Base-by-base conservation (phyloP, 2,113 vertebrate species). In the Psephotus haematonotus region DNA sequence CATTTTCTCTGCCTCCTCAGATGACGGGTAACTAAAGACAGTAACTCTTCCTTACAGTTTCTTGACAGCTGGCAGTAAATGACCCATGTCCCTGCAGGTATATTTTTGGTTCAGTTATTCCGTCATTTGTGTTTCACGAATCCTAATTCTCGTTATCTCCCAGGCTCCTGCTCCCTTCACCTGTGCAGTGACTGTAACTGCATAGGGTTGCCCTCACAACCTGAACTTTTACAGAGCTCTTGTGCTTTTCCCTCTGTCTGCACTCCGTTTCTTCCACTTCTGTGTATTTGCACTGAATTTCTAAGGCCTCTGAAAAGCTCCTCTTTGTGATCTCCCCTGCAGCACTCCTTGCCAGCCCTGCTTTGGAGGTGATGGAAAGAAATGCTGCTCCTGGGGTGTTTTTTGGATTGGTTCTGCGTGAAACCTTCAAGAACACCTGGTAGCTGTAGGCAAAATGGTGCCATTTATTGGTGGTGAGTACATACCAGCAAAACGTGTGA, bases 61-160 rank as follows among this genome's bases (percentile, higher is more conserved):
- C 80, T 93, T 52, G 82, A 76, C 88, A 93, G 85, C 88, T 88
- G 90, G 63, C 62, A 74, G 80, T 37, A 47, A 72, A 53, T 91
- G 81, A 85, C 77, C 94, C 31, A 14, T 62, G 80, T 91, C 29
- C 20, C 65, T 87, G 84, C 77, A 62, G 94, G 62, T 85, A 7
- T 28, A 82, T 92, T 93, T 95, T 96, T 92, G 76, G 80, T 86
- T 92, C 46, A 47, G 55, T 90, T 94, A 62, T 67, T 91, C 64
- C 7, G 3, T 74, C 79, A 75, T 75, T 78, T 68, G 64, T 81
- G 13, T 95, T 92, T 60, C 69, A 68, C 33, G 88, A 80, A 83
- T 88, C 90, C 71, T 79, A 82, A 92, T 15, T 82, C 77, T 76
- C 67, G 15, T 33, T 96, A 67, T 78, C 57, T 69, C 17, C 41